phyloP scores from a whole-genome alignment of 2,113 vertebrate genomes.

The Lagopus muta region DNA sequence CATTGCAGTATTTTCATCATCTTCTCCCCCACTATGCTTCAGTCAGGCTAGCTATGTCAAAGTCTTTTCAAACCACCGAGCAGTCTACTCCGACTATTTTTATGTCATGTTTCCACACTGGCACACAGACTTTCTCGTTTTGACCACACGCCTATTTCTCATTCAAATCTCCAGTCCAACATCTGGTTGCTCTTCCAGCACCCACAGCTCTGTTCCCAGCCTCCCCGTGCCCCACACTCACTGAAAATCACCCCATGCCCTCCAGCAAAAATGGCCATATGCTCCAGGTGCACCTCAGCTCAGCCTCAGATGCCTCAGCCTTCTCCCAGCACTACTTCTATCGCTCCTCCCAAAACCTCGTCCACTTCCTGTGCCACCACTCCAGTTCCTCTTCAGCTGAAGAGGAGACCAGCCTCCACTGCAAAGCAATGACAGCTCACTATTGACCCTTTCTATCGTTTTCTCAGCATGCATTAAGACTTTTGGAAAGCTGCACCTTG shows the following conservation, averaged over 20 bases:
- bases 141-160: neutral
- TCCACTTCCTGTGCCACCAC: neutral
- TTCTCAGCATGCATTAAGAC: neutral
- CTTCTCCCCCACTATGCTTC: neutral
- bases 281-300: accelerated
- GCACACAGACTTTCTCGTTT: neutral
- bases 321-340: neutral
- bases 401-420: neutral
- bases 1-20: neutral
- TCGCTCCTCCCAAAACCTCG: neutral
- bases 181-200: accelerated
- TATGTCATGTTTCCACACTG: neutral
- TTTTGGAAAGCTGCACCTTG: neutral
- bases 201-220: neutral
- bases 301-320: neutral
- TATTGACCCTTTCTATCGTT: neutral
- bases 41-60: neutral
- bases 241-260: accelerated
- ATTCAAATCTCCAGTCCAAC: neutral
- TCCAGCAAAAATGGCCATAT: neutral
- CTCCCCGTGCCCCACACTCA: accelerated
- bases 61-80: neutral
- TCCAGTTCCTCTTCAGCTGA: accelerated
- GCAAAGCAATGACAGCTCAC: neutral
- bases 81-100: neutral